Conservation (phyloP, 2,113 vertebrate genomes). For the Ornithorhynchus anatinus region DNA sequence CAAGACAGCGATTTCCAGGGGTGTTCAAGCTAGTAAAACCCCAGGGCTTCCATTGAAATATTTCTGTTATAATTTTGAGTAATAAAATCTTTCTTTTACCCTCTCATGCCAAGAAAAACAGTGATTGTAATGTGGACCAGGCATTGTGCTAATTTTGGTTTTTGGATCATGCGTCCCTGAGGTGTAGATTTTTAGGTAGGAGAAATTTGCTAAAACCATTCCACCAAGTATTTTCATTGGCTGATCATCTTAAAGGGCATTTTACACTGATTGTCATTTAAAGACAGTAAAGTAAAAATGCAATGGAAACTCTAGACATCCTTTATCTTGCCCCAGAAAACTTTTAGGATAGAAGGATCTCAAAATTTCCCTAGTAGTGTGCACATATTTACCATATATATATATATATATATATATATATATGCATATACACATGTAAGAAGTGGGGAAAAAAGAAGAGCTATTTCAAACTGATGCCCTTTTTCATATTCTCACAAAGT, state of each 20-base stretch:
- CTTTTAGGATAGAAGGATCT: neutral
- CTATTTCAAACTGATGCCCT: too few species aligned
- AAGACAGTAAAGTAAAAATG: neutral
- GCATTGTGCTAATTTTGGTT: neutral
- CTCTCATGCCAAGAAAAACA: neutral
- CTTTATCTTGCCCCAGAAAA: conserved; percentile 7
- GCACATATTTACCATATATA: too few species aligned
- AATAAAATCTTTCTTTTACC: too few species aligned
- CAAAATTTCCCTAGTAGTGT: neutral
- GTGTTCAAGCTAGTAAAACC: too few species aligned
- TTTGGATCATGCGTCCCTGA: neutral
- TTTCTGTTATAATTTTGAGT: too few species aligned
- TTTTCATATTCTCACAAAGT: too few species aligned
- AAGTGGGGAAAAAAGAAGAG: too few species aligned
- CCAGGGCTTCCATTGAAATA: too few species aligned
- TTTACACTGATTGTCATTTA: neutral
- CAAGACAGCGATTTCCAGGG: too few species aligned
- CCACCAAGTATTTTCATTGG: neutral
- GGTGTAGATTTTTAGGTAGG: neutral
- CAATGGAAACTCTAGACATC: neutral
- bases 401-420: too few species aligned
- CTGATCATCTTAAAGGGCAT: neutral
- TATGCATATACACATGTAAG: too few species aligned
- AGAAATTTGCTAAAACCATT: neutral
- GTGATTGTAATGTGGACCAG: neutral